Percentiles rank a stretch among this genome's conserved stretches.
These are phyloP conservation scores for Elysia crispata DNA, from an alignment of 2,888 invertebrate species.

Conservation along the genomic window DNA sequence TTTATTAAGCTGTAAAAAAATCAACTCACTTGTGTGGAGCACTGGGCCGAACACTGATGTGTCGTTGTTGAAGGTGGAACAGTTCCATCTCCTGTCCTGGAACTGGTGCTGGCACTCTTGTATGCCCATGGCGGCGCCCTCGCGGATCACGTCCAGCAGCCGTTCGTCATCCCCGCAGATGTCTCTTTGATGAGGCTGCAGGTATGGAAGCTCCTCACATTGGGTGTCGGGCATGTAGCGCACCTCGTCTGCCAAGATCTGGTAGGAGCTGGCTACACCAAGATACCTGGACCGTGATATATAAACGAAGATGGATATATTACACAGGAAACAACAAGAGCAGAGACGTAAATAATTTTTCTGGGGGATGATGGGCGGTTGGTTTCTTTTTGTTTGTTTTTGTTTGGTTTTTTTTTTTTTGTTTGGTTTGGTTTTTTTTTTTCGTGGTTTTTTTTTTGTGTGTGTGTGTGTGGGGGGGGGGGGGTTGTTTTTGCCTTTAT, in stretches of 20 bases:
- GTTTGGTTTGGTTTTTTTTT: no score
- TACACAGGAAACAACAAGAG: neutral
- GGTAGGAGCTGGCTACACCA: slow-evolving; percentile 78
- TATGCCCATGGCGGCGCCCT: slow-evolving; percentile 89
- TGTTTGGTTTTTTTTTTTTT: no score
- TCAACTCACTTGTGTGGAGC: slow-evolving; percentile 88
- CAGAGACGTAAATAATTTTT: neutral
- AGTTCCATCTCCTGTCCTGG: slow-evolving; percentile 91
- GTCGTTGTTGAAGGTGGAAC: slow-evolving; percentile 86
- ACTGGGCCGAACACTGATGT: slow-evolving; percentile 91
- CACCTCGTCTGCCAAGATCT: slow-evolving; percentile 71
- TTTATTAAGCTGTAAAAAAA: no score
- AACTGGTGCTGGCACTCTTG: slow-evolving; percentile 95
- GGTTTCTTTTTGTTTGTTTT: no score
- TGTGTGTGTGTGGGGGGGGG: no score
- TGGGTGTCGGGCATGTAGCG: slow-evolving; percentile 62
- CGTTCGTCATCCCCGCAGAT: slow-evolving; percentile 85
- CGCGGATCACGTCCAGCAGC: slow-evolving; percentile 82
- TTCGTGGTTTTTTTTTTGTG: no score
- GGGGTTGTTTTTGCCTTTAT: no score
- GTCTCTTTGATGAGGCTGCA: slow-evolving; percentile 85
- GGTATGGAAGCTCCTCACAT: slow-evolving; percentile 84
- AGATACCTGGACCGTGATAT: slow-evolving; percentile 78
- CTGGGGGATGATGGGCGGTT: no score
- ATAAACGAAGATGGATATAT: slow-evolving; percentile 24